Evolutionary conservation across 2,113 vertebrate genomes (phyloP), one percentile per base, ranked within the genome.

Genomic region (Cyprinus carpio): DNA sequence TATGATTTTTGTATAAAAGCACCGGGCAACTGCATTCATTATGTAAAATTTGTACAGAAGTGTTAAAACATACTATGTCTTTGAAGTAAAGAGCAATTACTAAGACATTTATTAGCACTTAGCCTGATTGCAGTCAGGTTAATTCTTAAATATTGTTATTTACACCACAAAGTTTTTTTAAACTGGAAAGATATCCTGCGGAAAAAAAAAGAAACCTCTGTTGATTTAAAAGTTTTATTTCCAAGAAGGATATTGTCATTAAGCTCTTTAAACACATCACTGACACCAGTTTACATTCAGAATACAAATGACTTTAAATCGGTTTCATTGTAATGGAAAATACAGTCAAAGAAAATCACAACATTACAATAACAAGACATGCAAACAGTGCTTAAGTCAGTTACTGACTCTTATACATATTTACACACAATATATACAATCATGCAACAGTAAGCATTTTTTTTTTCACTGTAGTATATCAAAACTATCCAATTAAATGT

Each of bases 151-250:
- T 16, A 51, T 16, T 51, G 49, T 51, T 51, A 51, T 51, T 51
- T 5, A 4, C 49, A 51, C 15, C 49, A 51, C 49, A 46, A 43
- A 2, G 40, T 11, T 46, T n/a, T 43, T 46, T 46, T 46, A 12
- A 12, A 46, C 43, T 0, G 40, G 43, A 46, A 46, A 46, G 10
- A 46, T 46, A 43, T 43, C 10, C 2, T 20, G n/a, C 18, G 8
- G n/a, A n/a, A n/a, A n/a, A 51, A 54, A 18, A 54, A 76, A 20
- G 49, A 51, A 12, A 29, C 16, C 11, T 78, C 0, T 0, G 29
- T 78, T 78, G 8, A 10, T 54, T 76, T 27, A 58, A 77, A 43
- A 62, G 16, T 60, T 79, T 79, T 79, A 79, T 79, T 79, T 40
- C 23, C 16, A 62, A 40, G 6, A 62, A 27, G 56, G 23, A 79